A percentile compares a stretch with the other conserved stretches of the same genome.
Conservation (phyloP, 2,888 invertebrate genomes). For the Amaurobius ferox region DNA sequence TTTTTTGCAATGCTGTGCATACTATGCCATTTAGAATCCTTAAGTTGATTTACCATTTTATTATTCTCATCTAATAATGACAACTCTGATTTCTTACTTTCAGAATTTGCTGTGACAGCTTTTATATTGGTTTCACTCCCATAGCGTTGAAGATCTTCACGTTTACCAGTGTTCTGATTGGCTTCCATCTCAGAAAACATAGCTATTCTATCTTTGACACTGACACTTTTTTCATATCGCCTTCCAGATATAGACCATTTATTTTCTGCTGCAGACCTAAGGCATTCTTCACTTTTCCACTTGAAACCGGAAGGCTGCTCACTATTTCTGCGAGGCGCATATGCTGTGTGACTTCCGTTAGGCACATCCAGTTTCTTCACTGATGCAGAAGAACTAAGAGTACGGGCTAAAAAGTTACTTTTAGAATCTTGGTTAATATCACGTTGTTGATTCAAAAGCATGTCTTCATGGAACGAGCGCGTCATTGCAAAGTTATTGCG, state of each 20-base stretch:
- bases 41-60: slow-evolving; percentile 4
- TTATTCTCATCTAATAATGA: slow-evolving; percentile 7
- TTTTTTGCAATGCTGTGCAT: slow-evolving; percentile 56
- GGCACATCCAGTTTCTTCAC: slow-evolving; percentile 27
- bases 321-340: neutral
- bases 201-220: slow-evolving; percentile 90
- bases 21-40: slow-evolving; percentile 66
- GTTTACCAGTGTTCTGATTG: slow-evolving; percentile 26
- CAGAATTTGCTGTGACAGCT: neutral
- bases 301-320: slow-evolving; percentile 37
- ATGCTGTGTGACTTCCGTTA: neutral
- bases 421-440: slow-evolving; percentile 52
- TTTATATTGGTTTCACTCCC: slow-evolving; percentile 61
- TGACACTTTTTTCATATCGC: slow-evolving; percentile 76
- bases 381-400: slow-evolving; percentile 29
- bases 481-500: slow-evolving; percentile 33
- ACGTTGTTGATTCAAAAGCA: slow-evolving; percentile 24
- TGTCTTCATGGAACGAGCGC: slow-evolving; percentile 42
- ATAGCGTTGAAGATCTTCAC: slow-evolving; percentile 51
- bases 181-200: slow-evolving; percentile 83
- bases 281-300: slow-evolving; percentile 64
- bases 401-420: slow-evolving; percentile 42
- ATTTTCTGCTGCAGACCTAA: slow-evolving; percentile 51
- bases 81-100: slow-evolving; percentile 25
- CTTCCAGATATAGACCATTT: slow-evolving; percentile 47